Conservation (phyloP, 1,140 invertebrate genomes). For the Pogonognathellus flavescens region DNA sequence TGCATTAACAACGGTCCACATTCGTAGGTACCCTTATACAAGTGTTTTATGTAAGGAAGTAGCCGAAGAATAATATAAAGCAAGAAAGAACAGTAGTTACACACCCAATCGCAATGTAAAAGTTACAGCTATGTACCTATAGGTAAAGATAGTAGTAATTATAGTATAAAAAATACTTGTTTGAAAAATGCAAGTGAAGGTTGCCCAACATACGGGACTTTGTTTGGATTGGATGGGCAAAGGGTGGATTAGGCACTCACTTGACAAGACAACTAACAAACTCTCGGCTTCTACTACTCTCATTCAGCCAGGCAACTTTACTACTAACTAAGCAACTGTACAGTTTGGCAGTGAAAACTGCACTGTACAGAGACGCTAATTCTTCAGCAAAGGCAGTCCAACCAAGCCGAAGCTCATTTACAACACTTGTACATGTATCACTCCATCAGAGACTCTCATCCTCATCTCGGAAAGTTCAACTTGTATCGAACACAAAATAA, state of each 20-base stretch:
- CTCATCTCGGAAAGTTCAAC: not conserved
- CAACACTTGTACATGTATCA: too few relatives aligned
- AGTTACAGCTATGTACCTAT: too few relatives aligned
- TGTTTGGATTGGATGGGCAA: not conserved
- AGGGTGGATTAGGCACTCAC: not conserved
- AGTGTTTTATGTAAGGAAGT: too few relatives aligned
- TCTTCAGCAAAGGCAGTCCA: not conserved
- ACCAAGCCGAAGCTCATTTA: not conserved
- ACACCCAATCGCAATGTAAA: too few relatives aligned
- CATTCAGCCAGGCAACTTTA: not conserved
- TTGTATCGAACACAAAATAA: not conserved
- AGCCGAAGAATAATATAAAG: too few relatives aligned
- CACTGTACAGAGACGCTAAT: not conserved
- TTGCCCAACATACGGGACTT: constrained; percentile 14
- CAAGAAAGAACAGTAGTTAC: too few relatives aligned
- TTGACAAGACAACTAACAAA: constrained; percentile 41
- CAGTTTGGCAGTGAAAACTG: constrained; percentile 6
- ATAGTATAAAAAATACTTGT: constrained; percentile 31
- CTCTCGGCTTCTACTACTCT: constrained; percentile 26
- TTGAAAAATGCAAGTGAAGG: constrained; percentile 48
- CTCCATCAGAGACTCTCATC: not conserved
- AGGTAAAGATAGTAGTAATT: not conserved
- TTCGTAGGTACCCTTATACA: too few relatives aligned
- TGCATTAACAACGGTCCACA: too few relatives aligned
- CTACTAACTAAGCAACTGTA: not conserved